Conservation (phyloP, 2,797 vertebrate species). For the Smutsia temminckii region DNA sequence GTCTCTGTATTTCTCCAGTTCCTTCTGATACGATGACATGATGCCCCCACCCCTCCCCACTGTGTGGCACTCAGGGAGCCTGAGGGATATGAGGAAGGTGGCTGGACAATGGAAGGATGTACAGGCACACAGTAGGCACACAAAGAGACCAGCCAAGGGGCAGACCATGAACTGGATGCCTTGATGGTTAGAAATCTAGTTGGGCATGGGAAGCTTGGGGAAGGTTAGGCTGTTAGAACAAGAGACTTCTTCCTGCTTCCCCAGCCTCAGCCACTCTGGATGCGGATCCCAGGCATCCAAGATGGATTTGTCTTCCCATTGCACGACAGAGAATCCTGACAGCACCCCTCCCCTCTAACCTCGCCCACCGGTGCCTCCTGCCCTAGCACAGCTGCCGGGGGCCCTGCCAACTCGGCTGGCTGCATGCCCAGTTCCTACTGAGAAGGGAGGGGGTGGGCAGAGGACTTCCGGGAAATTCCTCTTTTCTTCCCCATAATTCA, state of each 20-base stretch:
- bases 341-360: conserved; percentile 6
- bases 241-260: neutral
- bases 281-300: neutral
- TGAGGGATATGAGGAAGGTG: conserved; percentile 42
- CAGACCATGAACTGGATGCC: neutral
- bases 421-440: conserved; percentile 56
- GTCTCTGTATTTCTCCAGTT: conserved; percentile 93
- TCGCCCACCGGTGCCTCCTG: neutral
- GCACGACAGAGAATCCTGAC: neutral
- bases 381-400: conserved; percentile 56
- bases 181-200: neutral
- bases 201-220: neutral
- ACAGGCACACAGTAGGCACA: neutral
- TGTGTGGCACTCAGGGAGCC: conserved; percentile 56
- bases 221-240: neutral
- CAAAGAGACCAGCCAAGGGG: neutral
- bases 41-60: conserved; percentile 63
- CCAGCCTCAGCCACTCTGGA: neutral
- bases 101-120: neutral
- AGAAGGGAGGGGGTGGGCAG: neutral
- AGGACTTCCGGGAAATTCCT: conserved; percentile 27
- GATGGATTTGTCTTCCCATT: neutral
- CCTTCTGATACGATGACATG: conserved; percentile 87
- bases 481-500: neutral
- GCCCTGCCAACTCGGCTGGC: conserved; percentile 56